These are phyloP conservation scores for Gryon sp. DNA, from an alignment of 1,140 invertebrate genomes.

Conservation along the genomic window DNA sequence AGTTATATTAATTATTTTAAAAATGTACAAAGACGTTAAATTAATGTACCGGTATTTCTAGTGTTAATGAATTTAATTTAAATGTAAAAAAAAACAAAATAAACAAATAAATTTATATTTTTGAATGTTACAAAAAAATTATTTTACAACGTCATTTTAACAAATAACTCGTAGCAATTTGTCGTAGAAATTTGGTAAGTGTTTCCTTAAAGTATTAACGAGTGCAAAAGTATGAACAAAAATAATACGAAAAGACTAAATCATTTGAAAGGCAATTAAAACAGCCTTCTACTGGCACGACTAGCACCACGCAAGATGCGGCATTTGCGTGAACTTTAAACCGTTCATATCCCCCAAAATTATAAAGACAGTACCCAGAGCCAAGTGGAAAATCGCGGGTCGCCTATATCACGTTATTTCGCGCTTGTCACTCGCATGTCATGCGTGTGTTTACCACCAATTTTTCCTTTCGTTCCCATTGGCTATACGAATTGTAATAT, in stretches of 20 bases:
- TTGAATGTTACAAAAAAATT: too few relatives aligned
- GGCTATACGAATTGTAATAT: constrained; percentile 24
- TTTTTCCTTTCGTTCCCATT: constrained; percentile 67
- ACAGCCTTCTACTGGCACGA: constrained; percentile 50
- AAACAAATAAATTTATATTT: too few relatives aligned
- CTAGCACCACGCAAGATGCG: constrained; percentile 56
- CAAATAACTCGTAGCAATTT: too few relatives aligned
- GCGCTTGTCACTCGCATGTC: constrained; percentile 64
- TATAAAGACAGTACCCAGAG: constrained; percentile 42
- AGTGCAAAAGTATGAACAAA: constrained; percentile 17
- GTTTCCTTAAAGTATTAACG: too few relatives aligned
- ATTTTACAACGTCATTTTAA: too few relatives aligned
- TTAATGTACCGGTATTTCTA: too few relatives aligned
- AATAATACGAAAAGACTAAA: constrained; percentile 18
- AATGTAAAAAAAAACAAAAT: too few relatives aligned
- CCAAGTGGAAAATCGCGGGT: constrained; percentile 59
- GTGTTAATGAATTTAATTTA: too few relatives aligned
- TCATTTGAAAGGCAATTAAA: constrained; percentile 32
- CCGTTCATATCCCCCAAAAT: neutral
- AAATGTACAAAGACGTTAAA: too few relatives aligned
- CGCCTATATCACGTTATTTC: constrained; percentile 56
- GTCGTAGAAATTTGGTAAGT: too few relatives aligned
- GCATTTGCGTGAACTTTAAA: constrained; percentile 19
- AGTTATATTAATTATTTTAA: too few relatives aligned
- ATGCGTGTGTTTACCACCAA: constrained; percentile 60